Evolutionary conservation across 1,140 invertebrate species (phyloP), one percentile per base, ranked within the genome.

Genomic region (Cyphomyrmex costatus): DNA sequence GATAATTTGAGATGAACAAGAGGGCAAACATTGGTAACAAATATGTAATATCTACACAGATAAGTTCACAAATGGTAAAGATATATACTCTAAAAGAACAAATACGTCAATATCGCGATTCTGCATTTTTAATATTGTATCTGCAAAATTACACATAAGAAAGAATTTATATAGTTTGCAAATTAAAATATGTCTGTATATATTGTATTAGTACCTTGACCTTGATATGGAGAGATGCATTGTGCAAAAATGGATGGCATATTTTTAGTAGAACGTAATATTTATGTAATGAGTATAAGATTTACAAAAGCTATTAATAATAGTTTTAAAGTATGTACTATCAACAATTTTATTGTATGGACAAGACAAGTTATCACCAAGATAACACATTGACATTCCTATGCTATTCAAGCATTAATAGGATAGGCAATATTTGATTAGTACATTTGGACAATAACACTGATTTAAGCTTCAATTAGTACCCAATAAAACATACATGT

Each of bases 401-500:
- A 71, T 86, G 53, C 77, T 88, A 58, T 66, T 83, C 66, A 91
- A 92, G 90, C 74, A 71, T 92, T 88, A 88, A 74, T 79, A 83
- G 74, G 79, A 90, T 76, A 88, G 85, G 87, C 84, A 78, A 56
- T 85, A 68, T 21, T 74, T 90, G 79, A 92, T 92, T 92, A 91
- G 89, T 92, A 68, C 68, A 86, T 27, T 91, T 70, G 65, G 73
- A 92, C 80, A 87, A 86, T 83, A 86, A 86, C 65, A 90, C 51
- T 36, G 71, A 56, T 83, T 63, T 46, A 88, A 91, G 76, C 87
- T 76, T 86, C 33, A 79, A 90, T 91, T 91, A 91, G 88, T 91
- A 89, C 85, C 88, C 86, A 88, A 83, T 91, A 89, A 68, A 93
- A 93, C 77, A 89, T 89, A 91, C 71, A 90, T 66, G 4, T 88